Evolutionary conservation across 1,140 invertebrate species (phyloP), one percentile per base, ranked within the genome.

Genomic region (Myzus persicae): DNA sequence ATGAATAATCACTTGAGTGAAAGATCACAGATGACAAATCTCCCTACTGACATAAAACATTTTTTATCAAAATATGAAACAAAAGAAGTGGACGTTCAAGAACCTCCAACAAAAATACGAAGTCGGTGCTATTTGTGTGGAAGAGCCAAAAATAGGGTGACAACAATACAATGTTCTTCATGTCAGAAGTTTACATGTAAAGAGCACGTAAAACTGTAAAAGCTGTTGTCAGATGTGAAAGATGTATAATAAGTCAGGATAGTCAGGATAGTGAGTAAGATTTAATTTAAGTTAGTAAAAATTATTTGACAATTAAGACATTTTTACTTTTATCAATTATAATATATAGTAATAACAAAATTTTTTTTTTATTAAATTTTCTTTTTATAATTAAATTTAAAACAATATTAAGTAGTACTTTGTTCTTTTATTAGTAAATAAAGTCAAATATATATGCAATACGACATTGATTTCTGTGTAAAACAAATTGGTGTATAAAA

Each of bases 41-140:
- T 88, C 7, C 87, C 87, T 88, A 88, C 87, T 18, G 87, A 46
- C 26, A 88, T 88, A 88, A 26, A 88, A 88, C 18, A 48, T 36
- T 48, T 88, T 88, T 88, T 88, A 88, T 84, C 44, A 88, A 88
- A 88, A 88, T 88, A 46, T 48, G 36, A 88, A 88, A 46, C 87
- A 88, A 88, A 51, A 51, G 87, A 48, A 48, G 87, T 24, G 46
- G 44, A 88, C 42, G 31, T 22, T 88, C 46, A 48, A 88, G 38
- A 84, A 84, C 82, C 82, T 88, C 87, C 46, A 42, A 22, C 46
- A 88, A 88, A 88, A 88, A 88, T 48, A 51, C 26, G 46, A 31
- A 84, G 82, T 84, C 82, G 40, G 38, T 88, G 87, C 38, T 88
- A 46, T 88, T 48, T 48, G 22, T 88, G 87, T 48, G 26, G 31